Base-by-base conservation (phyloP, 2,797 vertebrate species). In the Channallabes apus region DNA sequence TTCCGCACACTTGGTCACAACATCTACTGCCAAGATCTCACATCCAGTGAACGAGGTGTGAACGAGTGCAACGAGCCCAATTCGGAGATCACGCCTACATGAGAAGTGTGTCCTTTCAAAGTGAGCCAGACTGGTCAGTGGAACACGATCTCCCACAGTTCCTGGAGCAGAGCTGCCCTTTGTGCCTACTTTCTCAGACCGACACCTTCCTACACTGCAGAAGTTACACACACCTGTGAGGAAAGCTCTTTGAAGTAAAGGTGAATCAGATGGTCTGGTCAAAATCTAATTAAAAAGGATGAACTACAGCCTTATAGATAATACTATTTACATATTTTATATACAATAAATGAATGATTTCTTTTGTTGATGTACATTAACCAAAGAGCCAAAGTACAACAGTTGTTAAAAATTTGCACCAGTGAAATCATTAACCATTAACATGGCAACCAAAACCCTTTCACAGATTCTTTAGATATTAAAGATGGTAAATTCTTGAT, bases 41-140 rank as follows among this genome's bases (percentile, higher is more conserved):
- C 78, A 84, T 88, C 80, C 64, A 35, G 64, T 15, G 6, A 12
- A 82, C 12, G n/a, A 89, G 79, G 85, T 84, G 85, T 38, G 24
- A 87, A 69, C 32, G 32, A 59, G 32, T 81, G 76, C 72, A 73
- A 54, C 58, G 5, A 8, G 51, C 59, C 51, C 73, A 68, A 64
- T 85, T 85, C 82, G 1, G 20, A 82, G 14, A 0, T 87, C 83
- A 78, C 84, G 69, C 73, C 3, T 4, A 46, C 17, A 0, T 27
- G 56, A 90, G 84, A 91, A 93, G 92, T 92, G 91, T 93, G 92
- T 69, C 87, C 88, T 92, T 87, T 81, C 71, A 85, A 83, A 78
- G 65, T 65, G 78, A 78, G 58, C 51, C 71, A 67, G 75, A 35
- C 29, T 12, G 82, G 24, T n/a, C 56, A 75, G 76, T 58, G 67